Evolutionary conservation across 2,113 vertebrate genomes (phyloP), one percentile per base, ranked within the genome.

Genomic region (Xerus inauris): DNA sequence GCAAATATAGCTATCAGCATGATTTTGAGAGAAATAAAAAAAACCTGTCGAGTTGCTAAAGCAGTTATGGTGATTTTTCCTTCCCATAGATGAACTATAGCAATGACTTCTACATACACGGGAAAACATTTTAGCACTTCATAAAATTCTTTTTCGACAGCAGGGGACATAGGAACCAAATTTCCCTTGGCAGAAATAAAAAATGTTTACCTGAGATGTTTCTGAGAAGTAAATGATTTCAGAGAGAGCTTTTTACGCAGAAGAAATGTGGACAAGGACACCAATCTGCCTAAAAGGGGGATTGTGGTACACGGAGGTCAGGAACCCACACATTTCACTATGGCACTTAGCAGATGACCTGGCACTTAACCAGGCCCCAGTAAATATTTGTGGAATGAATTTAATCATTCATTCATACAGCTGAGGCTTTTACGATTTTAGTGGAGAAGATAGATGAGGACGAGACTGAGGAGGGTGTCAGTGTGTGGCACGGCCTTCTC

Each of bases 81-180:
- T 64, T 26, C 76, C 81, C 77, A 42, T n/a, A 88, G 72, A 94
- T 84, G 73, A 85, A 64, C 76, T 45, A 75, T 1, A 67, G 80
- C 11, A 38, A 80, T 76, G 97, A 89, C 8, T 76, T 67, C 92
- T 64, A 35, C 77, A 91, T 88, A 90, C 86, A 32, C 12, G 20
- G 77, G 86, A 67, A 97, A 96, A 84, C 88, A 87, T 92, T 89
- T 89, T 96, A 96, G 96, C 95, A 97, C 79, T 86, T 96, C 97
- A 96, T 96, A 97, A 98, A 97, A 95, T 76, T 96, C 77, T 90
- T 96, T 96, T 83, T 93, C 24, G 12, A 97, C 59, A 95, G 92
- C 72, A 94, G 72, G 86, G 92, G 91, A 96, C 80, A 94, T 0
- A 51, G 94, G 69, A 97, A 96, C 77, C 94, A 97, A 94, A 98